Conservation (phyloP, 1,140 invertebrate genomes). For the Pomacea maculata region DNA sequence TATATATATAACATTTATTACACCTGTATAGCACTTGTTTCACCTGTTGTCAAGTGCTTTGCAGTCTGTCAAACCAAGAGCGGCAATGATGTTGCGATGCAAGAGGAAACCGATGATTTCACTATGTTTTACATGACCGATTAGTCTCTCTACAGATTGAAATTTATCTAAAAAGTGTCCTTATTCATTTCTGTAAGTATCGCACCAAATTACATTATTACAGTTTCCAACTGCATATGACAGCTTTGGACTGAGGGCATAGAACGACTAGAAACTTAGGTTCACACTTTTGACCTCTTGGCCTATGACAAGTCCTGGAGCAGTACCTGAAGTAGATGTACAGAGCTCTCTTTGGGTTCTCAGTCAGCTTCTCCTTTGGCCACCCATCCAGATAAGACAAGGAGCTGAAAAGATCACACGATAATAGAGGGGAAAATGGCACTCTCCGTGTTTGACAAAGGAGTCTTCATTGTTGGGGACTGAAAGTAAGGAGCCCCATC, state of each 20-base stretch:
- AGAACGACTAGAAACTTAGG: background rate
- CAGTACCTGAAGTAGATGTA: slow-evolving; percentile 56
- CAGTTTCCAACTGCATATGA: too few species aligned
- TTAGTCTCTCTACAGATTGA: background rate
- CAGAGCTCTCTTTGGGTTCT: slow-evolving; percentile 51
- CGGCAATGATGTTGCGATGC: background rate
- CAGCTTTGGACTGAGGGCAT: too few species aligned
- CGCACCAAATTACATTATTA: too few species aligned
- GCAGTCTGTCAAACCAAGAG: background rate
- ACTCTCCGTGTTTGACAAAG: too few species aligned
- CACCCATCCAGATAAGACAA: slow-evolving; percentile 49
- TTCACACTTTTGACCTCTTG: background rate
- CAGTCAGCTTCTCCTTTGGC: slow-evolving; percentile 49
- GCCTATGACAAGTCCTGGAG: background rate
- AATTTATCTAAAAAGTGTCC: background rate
- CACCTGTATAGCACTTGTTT: background rate
- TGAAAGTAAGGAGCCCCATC: too few species aligned
- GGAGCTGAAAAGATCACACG: slow-evolving; percentile 35
- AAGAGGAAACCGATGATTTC: background rate
- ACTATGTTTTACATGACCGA: background rate
- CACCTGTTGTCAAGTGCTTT: background rate
- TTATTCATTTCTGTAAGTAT: too few species aligned
- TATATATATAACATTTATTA: background rate
- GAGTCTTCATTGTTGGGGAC: too few species aligned
- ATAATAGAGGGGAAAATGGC: background rate